phyloP scores from a whole-genome alignment of 1,140 invertebrate species.

The Drosophila oshimai region DNA sequence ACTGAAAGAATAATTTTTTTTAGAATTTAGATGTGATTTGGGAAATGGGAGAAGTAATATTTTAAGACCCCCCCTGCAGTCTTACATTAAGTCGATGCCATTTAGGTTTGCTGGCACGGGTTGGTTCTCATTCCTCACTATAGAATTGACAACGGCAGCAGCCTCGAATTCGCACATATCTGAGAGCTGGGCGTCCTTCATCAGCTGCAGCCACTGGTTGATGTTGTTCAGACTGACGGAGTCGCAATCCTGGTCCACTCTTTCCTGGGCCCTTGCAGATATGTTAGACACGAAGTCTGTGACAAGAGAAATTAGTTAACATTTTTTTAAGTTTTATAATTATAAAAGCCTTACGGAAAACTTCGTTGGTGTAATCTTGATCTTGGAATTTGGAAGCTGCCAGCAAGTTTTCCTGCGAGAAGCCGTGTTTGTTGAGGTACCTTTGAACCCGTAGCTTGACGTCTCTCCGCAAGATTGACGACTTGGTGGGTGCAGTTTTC shows the following conservation, averaged over 20 bases:
- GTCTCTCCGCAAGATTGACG: neutral
- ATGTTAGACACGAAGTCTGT: constrained; percentile 43
- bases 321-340: neutral
- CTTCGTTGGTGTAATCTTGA: neutral
- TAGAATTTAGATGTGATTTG: neutral
- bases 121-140: constrained; percentile 53
- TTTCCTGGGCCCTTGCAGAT: constrained; percentile 3
- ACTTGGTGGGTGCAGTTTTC: neutral
- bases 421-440: constrained; percentile 27
- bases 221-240: constrained; percentile 61
- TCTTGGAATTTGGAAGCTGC: neutral
- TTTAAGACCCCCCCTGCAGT: neutral
- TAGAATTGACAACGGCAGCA: constrained; percentile 49
- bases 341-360: constrained; percentile 16
- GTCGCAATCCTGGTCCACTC: constrained; percentile 46
- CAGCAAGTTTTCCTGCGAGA: constrained; percentile 21
- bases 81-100: constrained; percentile 58
- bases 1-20: constrained; percentile 24
- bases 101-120: constrained; percentile 9
- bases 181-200: constrained; percentile 28
- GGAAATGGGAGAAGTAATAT: neutral
- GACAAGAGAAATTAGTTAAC: neutral
- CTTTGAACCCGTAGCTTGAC: constrained; percentile 22
- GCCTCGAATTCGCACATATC: constrained; percentile 52
- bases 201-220: constrained; percentile 60